Conservation (phyloP, 2,797 vertebrate species). For the Karalla daura region DNA sequence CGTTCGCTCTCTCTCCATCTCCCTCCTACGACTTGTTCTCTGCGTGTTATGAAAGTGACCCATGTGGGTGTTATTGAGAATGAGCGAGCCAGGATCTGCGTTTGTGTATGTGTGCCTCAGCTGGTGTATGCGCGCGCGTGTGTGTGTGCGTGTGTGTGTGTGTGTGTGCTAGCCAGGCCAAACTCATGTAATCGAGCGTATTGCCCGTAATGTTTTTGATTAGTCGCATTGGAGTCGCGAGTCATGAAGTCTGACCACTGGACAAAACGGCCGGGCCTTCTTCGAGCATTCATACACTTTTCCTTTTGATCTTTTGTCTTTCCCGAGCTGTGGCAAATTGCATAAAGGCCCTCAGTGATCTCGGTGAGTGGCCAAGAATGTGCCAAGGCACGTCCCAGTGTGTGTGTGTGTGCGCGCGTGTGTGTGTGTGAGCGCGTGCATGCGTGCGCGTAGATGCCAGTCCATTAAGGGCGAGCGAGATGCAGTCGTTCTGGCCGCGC, state of each 20-base stretch:
- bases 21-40: constrained; percentile 80
- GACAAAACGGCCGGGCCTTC: constrained; percentile 31
- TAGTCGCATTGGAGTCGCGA: constrained; percentile 29
- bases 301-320: constrained; percentile 46
- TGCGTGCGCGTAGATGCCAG: constrained; percentile 16
- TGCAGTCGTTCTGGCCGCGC: constrained; percentile 43
- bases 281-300: constrained; percentile 30
- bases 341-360: constrained; percentile 38
- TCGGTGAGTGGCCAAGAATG: constrained; percentile 29
- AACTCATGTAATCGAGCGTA: constrained; percentile 70
- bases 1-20: constrained; percentile 66
- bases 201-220: constrained; percentile 65
- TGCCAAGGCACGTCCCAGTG: constrained; percentile 18
- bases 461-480: constrained; percentile 61
- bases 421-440: neutral
- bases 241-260: constrained; percentile 51
- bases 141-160: constrained; percentile 32
- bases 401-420: constrained; percentile 14
- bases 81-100: constrained; percentile 68
- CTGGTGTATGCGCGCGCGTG: constrained; percentile 27
- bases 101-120: constrained; percentile 50
- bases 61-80: constrained; percentile 82
- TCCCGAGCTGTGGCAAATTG: constrained; percentile 32
- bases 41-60: constrained; percentile 84
- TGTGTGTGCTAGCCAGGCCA: constrained; percentile 39